Base-by-base conservation (phyloP, 2,113 vertebrate genomes). In the Neolamprologus falcicula region DNA sequence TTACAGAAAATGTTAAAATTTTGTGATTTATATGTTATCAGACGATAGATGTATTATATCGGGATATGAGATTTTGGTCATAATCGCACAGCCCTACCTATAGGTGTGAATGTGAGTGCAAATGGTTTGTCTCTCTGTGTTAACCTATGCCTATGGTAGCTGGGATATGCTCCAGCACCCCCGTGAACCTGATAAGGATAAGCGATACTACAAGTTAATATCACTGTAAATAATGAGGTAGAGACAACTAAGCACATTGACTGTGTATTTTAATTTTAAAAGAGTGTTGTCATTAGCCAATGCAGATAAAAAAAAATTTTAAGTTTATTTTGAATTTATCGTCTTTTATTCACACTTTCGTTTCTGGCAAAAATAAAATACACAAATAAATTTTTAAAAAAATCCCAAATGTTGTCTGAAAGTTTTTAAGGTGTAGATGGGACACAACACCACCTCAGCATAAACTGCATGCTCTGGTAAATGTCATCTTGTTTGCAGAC, bases 1-100 rank as follows among this genome's bases (percentile, higher is more conserved):
- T 33, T 33, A 33, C 7, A 33, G 33, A 33, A 33, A 33, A 33
- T 33, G 33, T 33, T 33, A 33, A 0, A 33, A 0, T 33, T 33
- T 33, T 33, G 33, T 33, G 33, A 31, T 31, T 31, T 24, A 24
- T 31, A 31, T 52, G 9, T 53, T 53, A 53, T 53, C 1, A 0
- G 52, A 54, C 2, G 12, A 57, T 3, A 57, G 54, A 57, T 26
- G 1, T 57, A 0, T 7, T 57, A 26, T 57, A 57, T 3, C 0
- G 7, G 24, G 54, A 57, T 57, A 26, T 26, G 12, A 26, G 3
- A 28, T 28, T 57, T 14, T 26, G 54, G 7, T 57, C 24, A 59
- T 59, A 57, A 16, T 59, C 0, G 7, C 13, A 59, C 0, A 59
- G 55, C 24, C 55, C 5, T 59, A 28, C 59, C 31, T 35, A 63